Evolutionary conservation across 2,113 vertebrate genomes (phyloP).

Genomic region (Caretta caretta): DNA sequence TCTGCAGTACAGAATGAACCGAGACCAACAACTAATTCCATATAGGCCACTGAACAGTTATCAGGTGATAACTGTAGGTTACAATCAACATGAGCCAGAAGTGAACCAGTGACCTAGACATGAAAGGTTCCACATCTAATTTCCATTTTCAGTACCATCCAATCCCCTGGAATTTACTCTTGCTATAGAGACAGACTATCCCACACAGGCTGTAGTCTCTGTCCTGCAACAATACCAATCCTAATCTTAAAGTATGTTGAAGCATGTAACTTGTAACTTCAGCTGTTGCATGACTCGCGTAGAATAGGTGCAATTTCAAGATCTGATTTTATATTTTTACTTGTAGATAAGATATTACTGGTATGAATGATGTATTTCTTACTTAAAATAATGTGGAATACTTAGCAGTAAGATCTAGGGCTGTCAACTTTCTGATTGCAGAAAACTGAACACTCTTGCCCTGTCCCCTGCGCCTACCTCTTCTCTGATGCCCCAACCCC

Average conservation of each 20-base stretch:
- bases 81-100: not conserved
- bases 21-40: not conserved
- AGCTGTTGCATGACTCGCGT: fast-evolving
- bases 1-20: not conserved
- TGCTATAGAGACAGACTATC: not conserved
- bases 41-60: not conserved
- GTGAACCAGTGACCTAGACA: not conserved
- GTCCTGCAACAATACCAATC: not conserved
- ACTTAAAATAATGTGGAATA: not conserved
- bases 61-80: not conserved
- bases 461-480: too few relatives aligned
- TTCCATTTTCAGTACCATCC: not conserved
- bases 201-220: not conserved
- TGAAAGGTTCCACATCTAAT: not conserved
- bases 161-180: not conserved
- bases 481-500: too few relatives aligned
- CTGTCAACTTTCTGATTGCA: too few relatives aligned
- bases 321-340: not conserved
- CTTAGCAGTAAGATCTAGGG: not conserved
- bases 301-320: not conserved
- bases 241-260: not conserved
- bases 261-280: not conserved
- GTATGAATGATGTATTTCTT: not conserved
- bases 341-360: not conserved
- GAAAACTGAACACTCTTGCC: too few relatives aligned